Evolutionary conservation across 2,888 invertebrate genomes (phyloP).

Genomic region (Megamerina dolium): DNA sequence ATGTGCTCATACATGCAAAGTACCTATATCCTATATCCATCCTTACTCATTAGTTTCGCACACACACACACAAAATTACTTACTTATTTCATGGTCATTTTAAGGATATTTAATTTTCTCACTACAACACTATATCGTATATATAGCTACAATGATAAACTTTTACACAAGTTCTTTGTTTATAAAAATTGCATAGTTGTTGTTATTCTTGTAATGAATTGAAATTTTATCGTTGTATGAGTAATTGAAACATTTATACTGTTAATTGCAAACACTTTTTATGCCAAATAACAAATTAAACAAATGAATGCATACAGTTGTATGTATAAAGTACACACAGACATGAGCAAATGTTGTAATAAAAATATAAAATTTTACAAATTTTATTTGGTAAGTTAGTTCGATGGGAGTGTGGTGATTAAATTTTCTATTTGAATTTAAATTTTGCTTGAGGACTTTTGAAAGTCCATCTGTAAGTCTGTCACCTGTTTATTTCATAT

Average conservation of each 20-base stretch:
- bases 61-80: not conserved
- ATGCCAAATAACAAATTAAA: too few species aligned
- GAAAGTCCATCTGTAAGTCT: too few species aligned
- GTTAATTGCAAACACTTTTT: slow-evolving; percentile 42
- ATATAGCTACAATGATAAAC: slow-evolving; percentile 5
- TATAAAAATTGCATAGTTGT: not conserved
- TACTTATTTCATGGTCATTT: not conserved
- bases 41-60: not conserved
- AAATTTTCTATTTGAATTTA: not conserved
- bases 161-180: slow-evolving; percentile 7
- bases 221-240: too few species aligned
- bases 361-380: too few species aligned
- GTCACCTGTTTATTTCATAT: too few species aligned
- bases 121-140: too few species aligned
- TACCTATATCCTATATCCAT: not conserved
- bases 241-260: slow-evolving; percentile 45
- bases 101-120: not conserved
- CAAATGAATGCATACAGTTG: too few species aligned
- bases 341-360: too few species aligned
- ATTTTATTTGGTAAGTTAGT: too few species aligned
- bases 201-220: slow-evolving; percentile 25
- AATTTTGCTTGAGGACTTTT: too few species aligned
- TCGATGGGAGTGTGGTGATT: not conserved
- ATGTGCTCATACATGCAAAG: not conserved
- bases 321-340: too few species aligned